A percentile compares a stretch with the other conserved stretches of the same genome.
phyloP scores from a whole-genome alignment of 2,113 vertebrate genomes.

The Ctenomys sociabilis region DNA sequence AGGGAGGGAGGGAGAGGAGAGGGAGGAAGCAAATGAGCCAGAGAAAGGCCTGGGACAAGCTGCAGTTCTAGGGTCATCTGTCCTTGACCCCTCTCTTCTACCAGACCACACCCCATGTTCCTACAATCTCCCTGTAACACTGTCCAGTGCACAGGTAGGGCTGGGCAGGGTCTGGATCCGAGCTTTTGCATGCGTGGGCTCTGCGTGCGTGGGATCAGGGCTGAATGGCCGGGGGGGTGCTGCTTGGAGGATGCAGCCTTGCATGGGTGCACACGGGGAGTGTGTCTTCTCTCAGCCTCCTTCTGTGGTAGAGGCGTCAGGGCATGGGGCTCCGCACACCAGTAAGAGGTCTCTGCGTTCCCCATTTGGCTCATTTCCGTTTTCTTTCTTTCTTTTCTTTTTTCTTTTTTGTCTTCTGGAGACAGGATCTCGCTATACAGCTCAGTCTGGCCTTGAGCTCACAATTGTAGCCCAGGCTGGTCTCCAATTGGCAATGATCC shows the following conservation, averaged over 20 bases:
- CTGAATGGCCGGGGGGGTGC: neutral
- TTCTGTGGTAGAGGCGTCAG: neutral
- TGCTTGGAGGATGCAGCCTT: neutral
- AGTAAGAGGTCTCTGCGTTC: neutral
- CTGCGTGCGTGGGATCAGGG: neutral
- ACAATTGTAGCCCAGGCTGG: no score
- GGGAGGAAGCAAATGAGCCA: neutral
- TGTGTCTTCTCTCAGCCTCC: neutral
- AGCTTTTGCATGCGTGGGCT: neutral
- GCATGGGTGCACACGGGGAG: neutral
- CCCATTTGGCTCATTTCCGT: neutral
- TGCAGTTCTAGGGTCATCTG: neutral
- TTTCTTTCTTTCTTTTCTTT: no score
- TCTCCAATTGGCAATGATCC: no score
- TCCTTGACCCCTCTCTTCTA: neutral
- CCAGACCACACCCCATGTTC: neutral
- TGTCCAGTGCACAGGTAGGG: neutral
- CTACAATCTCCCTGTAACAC: neutral
- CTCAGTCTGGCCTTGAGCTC: no score
- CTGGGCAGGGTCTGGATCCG: neutral
- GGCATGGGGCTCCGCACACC: neutral
- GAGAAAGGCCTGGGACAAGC: neutral
- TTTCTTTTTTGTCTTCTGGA: no score
- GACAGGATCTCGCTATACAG: no score
- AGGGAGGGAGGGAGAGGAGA: neutral